Evolutionary conservation across 2,888 invertebrate genomes (phyloP).

Genomic region (Cordilura impudica): DNA sequence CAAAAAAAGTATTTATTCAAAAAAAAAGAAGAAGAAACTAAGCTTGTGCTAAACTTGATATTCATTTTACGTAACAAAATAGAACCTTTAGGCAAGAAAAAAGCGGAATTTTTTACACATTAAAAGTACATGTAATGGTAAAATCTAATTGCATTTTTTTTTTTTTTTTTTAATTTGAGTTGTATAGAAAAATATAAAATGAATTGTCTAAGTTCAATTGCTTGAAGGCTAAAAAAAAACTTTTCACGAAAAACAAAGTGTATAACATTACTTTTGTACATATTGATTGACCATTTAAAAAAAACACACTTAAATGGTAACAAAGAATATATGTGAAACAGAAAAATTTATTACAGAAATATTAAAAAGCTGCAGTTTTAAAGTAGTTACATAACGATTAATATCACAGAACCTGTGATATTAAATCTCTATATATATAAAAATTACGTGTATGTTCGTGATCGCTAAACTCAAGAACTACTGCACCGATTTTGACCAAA

Average conservation of each 20-base stretch:
- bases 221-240: not conserved
- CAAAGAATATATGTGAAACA: too few species aligned
- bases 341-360: too few species aligned
- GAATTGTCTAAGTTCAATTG: slow-evolving; percentile 2
- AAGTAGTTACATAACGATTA: too few species aligned
- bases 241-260: not conserved
- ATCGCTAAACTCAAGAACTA: too few species aligned
- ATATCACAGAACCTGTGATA: too few species aligned
- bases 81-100: not conserved
- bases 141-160: slow-evolving; percentile 28
- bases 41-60: slow-evolving; percentile 14
- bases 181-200: not conserved
- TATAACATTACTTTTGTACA: not conserved
- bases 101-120: not conserved
- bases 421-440: too few species aligned
- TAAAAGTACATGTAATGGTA: slow-evolving; percentile 4
- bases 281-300: not conserved
- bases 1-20: too few species aligned
- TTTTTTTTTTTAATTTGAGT: not conserved
- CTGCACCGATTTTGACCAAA: too few species aligned
- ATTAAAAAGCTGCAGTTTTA: too few species aligned
- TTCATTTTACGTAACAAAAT: not conserved
- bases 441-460: too few species aligned
- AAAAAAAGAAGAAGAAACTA: too few species aligned
- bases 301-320: too few species aligned